A percentile compares a stretch with the other conserved stretches of the same genome.
phyloP scores from a whole-genome alignment of 2,113 vertebrate genomes.

The Pimephales promelas region DNA sequence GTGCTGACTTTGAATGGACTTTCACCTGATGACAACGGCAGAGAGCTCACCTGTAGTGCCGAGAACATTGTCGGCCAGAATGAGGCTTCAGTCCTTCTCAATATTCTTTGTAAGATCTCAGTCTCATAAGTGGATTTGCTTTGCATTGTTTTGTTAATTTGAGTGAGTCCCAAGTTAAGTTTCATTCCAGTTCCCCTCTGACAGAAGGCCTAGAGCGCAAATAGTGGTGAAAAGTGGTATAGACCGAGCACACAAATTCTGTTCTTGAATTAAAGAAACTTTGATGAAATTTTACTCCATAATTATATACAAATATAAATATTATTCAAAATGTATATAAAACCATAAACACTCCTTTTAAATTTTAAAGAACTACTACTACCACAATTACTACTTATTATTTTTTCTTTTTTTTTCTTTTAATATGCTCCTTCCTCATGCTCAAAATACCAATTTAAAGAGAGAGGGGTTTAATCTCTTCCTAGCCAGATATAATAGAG shows the following conservation, averaged over 20 bases:
- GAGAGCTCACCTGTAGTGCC: conserved; percentile 85
- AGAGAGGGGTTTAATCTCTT: neutral
- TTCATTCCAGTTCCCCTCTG: neutral
- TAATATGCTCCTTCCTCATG: neutral
- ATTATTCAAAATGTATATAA: neutral
- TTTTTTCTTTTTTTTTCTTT: neutral
- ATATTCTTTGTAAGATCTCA: conserved; percentile 90
- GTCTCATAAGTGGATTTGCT: conserved; percentile 3
- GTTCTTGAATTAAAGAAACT: neutral
- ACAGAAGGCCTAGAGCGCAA: neutral
- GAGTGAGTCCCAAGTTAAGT: neutral
- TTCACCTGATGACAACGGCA: conserved; percentile 88
- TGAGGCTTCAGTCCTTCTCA: conserved; percentile 86
- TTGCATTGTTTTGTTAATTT: neutral
- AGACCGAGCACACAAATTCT: neutral
- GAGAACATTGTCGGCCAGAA: conserved; percentile 94
- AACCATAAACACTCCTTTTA: neutral
- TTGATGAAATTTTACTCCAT: neutral
- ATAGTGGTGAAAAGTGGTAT: neutral
- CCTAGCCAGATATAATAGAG: neutral
- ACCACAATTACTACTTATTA: neutral
- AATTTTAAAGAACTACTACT: neutral
- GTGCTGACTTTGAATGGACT: conserved; percentile 85
- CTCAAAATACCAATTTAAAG: neutral
- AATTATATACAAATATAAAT: neutral